Base-by-base conservation (phyloP, 2,113 vertebrate genomes). In the Mus pahari region DNA sequence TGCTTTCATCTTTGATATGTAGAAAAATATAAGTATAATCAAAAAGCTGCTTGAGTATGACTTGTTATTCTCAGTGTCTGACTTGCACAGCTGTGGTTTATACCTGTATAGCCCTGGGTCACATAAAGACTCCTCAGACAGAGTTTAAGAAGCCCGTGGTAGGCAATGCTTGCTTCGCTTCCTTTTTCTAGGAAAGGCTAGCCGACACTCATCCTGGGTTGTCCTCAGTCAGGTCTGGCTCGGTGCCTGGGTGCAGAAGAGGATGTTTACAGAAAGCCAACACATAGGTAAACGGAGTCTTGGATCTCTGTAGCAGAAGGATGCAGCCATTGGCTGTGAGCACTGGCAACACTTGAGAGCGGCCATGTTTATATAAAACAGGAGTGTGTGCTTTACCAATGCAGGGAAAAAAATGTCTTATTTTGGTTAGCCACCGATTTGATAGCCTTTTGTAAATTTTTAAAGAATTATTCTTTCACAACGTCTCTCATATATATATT, bases 401-500 rank as follows among this genome's bases (percentile, higher is more conserved):
- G 26, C 13, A 70, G 73, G 78, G 82, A 82, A 95, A 78, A 31
- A 8, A 7, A 84, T 45, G 45, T 50, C 82, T 90, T 81, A 36
- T 77, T 90, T 91, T 82, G 39, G 90, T 62, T 78, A 94, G 62
- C 87, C 87, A 83, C 55, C 14, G 39, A 94, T 48, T 84, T 70
- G 4, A 66, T 28, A 55, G 31, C 36, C 39, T 70, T 45, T 77
- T 60, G 55, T 33, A 45, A n/a, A 58, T 13, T 81, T 58, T 55
- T n/a, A 58, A 58, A 58, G 36, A 58, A 58, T n/a, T n/a, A 55
- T 24, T 81, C 19, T 81, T 58, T 81, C 4, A n/a, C 50, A 81
- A 13, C 55, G 19, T n/a, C 9, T 45, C 20, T 14, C 9, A 73
- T 39, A 73, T n/a, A n/a, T 22, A n/a, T 4, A 22, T 53, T 9